Conservation (phyloP, 2,113 vertebrate species). For the Poicephalus gulielmi region DNA sequence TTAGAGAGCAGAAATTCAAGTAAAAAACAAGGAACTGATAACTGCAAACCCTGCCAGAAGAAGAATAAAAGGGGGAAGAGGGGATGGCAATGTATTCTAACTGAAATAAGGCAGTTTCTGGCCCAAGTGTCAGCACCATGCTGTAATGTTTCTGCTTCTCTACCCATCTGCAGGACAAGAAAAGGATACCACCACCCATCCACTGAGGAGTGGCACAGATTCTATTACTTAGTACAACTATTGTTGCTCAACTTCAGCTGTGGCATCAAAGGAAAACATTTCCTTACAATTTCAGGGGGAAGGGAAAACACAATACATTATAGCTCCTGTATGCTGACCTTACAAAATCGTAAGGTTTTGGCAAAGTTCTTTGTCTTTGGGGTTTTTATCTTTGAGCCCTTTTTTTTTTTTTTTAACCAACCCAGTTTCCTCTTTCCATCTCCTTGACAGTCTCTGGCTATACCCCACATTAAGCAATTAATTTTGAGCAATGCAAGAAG, state of each 20-base stretch:
- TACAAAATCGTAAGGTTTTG: not conserved
- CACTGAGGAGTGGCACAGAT: constrained; percentile 31
- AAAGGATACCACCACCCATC: constrained; percentile 19
- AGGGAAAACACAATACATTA: not conserved
- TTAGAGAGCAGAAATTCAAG: not conserved
- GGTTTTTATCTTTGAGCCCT: not conserved
- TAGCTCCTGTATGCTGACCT: not conserved
- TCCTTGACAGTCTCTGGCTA: not conserved
- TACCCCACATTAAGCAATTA: not conserved
- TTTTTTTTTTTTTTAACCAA: not conserved
- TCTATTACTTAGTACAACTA: constrained; percentile 28
- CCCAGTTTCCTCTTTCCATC: not conserved
- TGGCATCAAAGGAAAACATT: not conserved
- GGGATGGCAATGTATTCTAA: not conserved
- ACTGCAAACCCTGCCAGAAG: not conserved
- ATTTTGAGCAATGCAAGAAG: not conserved
- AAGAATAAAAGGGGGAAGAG: not conserved
- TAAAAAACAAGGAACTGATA: not conserved
- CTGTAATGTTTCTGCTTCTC: not conserved
- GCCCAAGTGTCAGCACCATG: not conserved
- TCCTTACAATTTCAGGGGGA: not conserved
- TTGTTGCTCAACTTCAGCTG: constrained; percentile 41
- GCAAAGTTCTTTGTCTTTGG: not conserved
- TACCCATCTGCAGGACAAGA: constrained; percentile 20
- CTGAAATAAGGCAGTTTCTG: not conserved